Conservation (phyloP, 2,888 invertebrate species). For the Rosalia funebris region DNA sequence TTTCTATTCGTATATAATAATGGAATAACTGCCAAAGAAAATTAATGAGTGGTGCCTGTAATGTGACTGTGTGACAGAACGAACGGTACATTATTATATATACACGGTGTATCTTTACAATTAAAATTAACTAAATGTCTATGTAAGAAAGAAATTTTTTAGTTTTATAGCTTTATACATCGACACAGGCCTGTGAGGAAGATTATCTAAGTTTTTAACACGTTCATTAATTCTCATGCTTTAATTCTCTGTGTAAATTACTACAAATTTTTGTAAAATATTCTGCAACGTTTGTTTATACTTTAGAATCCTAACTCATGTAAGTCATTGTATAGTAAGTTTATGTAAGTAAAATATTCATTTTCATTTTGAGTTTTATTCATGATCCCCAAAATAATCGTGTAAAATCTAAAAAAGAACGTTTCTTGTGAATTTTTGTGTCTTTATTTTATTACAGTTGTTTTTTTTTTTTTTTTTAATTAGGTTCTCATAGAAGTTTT, state of each 20-base stretch:
- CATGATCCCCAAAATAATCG: background rate
- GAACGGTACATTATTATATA: conserved; percentile 34
- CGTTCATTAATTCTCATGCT: conserved; percentile 22
- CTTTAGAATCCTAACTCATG: conserved; percentile 18
- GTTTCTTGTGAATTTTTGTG: too few relatives aligned
- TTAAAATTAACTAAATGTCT: conserved; percentile 36
- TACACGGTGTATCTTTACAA: conserved; percentile 35
- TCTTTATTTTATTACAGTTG: too few relatives aligned
- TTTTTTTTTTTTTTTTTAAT: too few relatives aligned
- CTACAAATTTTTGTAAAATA: conserved; percentile 43
- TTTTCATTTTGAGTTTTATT: conserved; percentile 34
- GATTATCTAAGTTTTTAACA: conserved; percentile 30
- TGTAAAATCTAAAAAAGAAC: too few relatives aligned
- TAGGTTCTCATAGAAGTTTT: too few relatives aligned
- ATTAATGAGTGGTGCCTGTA: conserved; percentile 47
- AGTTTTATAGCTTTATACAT: conserved; percentile 45
- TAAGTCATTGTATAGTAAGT: conserved; percentile 52
- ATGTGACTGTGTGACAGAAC: conserved; percentile 38
- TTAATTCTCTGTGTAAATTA: conserved; percentile 37
- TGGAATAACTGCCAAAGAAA: conserved; percentile 56
- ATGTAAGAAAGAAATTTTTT: conserved; percentile 27
- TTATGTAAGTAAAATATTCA: conserved; percentile 52
- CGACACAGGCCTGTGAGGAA: conserved; percentile 46
- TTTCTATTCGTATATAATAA: conserved; percentile 38
- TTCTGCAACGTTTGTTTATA: conserved; percentile 30